A percentile compares a stretch with the other conserved stretches of the same genome.
Evolutionary conservation across 2,113 vertebrate species (phyloP).

Genomic region (rabbit (Oryctolagus cuniculus)): mOryCun1.1 NC_091436.1:69564501-69565000

Average conservation of each 20-base stretch:
- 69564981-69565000: too few relatives aligned
- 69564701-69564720: background rate
- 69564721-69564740: background rate
- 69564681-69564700: background rate
- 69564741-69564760: background rate
- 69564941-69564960: too few relatives aligned
- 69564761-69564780: background rate
- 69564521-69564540: background rate
- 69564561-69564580: background rate
- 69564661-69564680: background rate
- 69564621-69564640: background rate
- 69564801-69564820: background rate
- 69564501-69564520: background rate
- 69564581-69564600: background rate
- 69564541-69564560: background rate
- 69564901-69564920: too few relatives aligned
- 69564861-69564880: background rate
- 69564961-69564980: too few relatives aligned
- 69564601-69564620: background rate
- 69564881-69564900: background rate
- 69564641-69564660: background rate
- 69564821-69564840: background rate
- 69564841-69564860: background rate
- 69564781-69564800: slow-evolving; percentile 5
- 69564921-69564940: too few relatives aligned